phyloP scores from a whole-genome alignment of 2,113 vertebrate species.

The Syngnathus typhle region DNA sequence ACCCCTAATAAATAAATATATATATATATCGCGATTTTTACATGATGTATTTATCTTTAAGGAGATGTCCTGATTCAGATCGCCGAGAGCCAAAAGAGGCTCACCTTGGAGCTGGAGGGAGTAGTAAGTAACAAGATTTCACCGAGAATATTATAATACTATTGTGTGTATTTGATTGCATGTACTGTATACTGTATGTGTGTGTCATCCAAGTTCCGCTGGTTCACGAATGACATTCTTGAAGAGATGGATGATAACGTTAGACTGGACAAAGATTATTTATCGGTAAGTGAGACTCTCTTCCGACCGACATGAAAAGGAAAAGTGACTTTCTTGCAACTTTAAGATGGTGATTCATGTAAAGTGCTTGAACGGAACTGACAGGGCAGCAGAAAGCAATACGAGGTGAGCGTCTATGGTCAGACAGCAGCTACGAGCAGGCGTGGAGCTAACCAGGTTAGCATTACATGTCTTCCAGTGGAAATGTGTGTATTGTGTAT shows the following conservation, averaged over 20 bases:
- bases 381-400: conserved; percentile 82
- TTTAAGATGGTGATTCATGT: background rate
- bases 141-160: background rate
- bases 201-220: conserved; percentile 74
- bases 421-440: conserved; percentile 70
- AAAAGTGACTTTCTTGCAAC: too few species aligned
- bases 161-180: background rate
- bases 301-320: background rate
- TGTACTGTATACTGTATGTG: conserved; percentile 1
- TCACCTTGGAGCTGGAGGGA: conserved; percentile 80
- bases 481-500: background rate
- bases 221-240: conserved; percentile 80
- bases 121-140: conserved; percentile 72
- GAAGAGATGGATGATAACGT: conserved; percentile 86
- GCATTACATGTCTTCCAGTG: background rate
- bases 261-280: conserved; percentile 82
- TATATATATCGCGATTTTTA: background rate
- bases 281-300: conserved; percentile 76
- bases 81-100: conserved; percentile 76
- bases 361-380: background rate
- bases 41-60: conserved; percentile 43
- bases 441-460: conserved; percentile 67
- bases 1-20: background rate
- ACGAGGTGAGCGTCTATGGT: conserved; percentile 80
- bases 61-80: conserved; percentile 89